Percentiles rank a stretch among this genome's conserved stretches.
phyloP scores from a whole-genome alignment of 2,888 invertebrate genomes.

The Tryphoninae sp. region DNA sequence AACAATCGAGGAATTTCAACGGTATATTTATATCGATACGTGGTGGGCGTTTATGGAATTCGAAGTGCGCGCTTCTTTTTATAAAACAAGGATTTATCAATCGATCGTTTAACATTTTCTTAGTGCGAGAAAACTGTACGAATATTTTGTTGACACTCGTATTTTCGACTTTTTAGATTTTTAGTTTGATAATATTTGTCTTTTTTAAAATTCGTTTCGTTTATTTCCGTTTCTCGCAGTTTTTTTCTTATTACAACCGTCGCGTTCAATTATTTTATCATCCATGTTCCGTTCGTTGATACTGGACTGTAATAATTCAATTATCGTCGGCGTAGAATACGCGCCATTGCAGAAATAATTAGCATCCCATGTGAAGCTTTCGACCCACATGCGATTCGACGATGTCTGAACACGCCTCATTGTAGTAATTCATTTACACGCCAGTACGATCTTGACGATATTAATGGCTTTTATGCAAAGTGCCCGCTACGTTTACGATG shows the following conservation, averaged over 20 bases:
- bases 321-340: slow-evolving; percentile 33
- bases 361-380: slow-evolving; percentile 42
- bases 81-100: background rate
- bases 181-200: background rate
- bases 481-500: background rate
- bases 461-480: slow-evolving; percentile 29
- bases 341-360: slow-evolving; percentile 56
- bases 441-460: slow-evolving; percentile 24
- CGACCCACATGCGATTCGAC: slow-evolving; percentile 33
- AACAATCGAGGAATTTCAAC: background rate
- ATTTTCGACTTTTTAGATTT: background rate
- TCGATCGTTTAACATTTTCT: slow-evolving; percentile 2
- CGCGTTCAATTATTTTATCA: slow-evolving; percentile 34
- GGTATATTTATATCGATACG: slow-evolving; percentile 25
- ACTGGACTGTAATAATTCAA: slow-evolving; percentile 52
- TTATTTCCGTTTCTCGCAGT: background rate
- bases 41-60: slow-evolving; percentile 1
- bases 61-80: slow-evolving; percentile 31
- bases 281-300: slow-evolving; percentile 17
- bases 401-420: slow-evolving; percentile 50
- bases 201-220: background rate
- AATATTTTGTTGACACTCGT: background rate
- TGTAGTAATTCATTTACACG: slow-evolving; percentile 44
- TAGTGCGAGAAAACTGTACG: background rate
- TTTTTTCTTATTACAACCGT: slow-evolving; percentile 7